phyloP scores from a whole-genome alignment of 2,888 invertebrate species.

The Hypsopygia costalis region DNA sequence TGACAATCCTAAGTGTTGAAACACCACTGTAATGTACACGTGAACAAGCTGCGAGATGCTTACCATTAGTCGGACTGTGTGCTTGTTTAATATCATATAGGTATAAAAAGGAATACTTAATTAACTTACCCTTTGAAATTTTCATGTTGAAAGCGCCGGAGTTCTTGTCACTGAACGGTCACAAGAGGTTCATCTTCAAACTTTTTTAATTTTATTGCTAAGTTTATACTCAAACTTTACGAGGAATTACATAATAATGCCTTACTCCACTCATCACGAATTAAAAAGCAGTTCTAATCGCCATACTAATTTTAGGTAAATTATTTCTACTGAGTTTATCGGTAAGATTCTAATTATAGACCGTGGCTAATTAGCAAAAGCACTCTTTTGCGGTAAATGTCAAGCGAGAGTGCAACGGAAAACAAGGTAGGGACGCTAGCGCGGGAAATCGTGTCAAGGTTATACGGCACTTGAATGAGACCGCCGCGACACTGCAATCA shows the following conservation, averaged over 20 bases:
- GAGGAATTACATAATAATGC: conserved; percentile 16
- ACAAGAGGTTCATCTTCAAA: conserved; percentile 43
- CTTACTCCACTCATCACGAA: conserved; percentile 19
- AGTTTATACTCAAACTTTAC: conserved; percentile 17
- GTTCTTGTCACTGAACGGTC: conserved; percentile 38
- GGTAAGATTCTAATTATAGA: conserved; percentile 19
- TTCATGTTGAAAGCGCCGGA: conserved; percentile 52
- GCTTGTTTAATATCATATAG: too few relatives aligned
- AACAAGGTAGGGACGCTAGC: conserved; percentile 59
- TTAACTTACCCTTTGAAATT: conserved; percentile 12
- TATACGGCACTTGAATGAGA: conserved; percentile 54
- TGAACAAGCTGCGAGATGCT: too few relatives aligned
- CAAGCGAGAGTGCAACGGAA: conserved; percentile 69
- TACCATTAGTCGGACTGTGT: too few relatives aligned
- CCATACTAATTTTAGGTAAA: neutral
- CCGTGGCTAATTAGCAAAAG: conserved; percentile 45
- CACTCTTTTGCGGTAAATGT: conserved; percentile 62
- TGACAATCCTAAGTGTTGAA: too few relatives aligned
- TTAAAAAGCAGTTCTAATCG: conserved; percentile 14
- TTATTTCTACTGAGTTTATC: conserved; percentile 15
- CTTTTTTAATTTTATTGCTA: conserved; percentile 19
- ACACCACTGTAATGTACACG: too few relatives aligned
- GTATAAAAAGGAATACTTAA: neutral
- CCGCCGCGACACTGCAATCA: conserved; percentile 56
- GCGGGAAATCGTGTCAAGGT: conserved; percentile 79